Evolutionary conservation across 2,797 vertebrate species (phyloP).

Genomic region (Catostomus latipinnis): DNA sequence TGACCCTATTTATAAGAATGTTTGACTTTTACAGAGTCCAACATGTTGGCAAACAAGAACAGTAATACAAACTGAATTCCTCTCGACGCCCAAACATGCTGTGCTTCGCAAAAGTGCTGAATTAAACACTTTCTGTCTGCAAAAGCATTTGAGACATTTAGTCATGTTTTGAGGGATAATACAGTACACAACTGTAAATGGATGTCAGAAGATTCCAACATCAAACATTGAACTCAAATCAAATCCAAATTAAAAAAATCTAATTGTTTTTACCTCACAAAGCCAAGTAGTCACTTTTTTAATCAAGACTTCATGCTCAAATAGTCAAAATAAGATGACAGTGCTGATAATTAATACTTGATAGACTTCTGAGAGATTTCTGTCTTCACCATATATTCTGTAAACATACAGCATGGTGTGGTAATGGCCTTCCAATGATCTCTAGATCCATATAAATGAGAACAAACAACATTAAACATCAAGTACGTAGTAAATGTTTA

Average conservation of each 20-base stretch:
- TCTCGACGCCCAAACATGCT: constrained; percentile 38
- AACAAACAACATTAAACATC: constrained; percentile 14
- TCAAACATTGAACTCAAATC: constrained; percentile 33
- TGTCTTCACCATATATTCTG: not conserved
- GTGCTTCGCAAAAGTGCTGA: constrained; percentile 4
- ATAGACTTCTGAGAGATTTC: not conserved
- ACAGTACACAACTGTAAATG: constrained; percentile 15
- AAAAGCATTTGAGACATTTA: not conserved
- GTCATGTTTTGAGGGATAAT: not conserved
- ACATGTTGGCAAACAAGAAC: constrained; percentile 27
- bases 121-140: constrained; percentile 2
- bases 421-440: not conserved
- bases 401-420: not conserved
- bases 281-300: constrained; percentile 9
- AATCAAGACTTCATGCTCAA: not conserved
- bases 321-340: not conserved
- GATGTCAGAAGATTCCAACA: constrained; percentile 24
- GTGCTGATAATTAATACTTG: not conserved
- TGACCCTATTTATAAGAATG: constrained; percentile 36
- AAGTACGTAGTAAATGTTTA: constrained; percentile 6
- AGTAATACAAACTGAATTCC: constrained; percentile 20
- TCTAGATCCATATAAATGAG: not conserved
- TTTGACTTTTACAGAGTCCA: constrained; percentile 26
- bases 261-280: constrained; percentile 4
- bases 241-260: constrained; percentile 20